Percentiles rank a stretch among this genome's conserved stretches.
Evolutionary conservation across 2,113 vertebrate genomes (phyloP).

Genomic region (Romanogobio albipinnatus): DNA sequence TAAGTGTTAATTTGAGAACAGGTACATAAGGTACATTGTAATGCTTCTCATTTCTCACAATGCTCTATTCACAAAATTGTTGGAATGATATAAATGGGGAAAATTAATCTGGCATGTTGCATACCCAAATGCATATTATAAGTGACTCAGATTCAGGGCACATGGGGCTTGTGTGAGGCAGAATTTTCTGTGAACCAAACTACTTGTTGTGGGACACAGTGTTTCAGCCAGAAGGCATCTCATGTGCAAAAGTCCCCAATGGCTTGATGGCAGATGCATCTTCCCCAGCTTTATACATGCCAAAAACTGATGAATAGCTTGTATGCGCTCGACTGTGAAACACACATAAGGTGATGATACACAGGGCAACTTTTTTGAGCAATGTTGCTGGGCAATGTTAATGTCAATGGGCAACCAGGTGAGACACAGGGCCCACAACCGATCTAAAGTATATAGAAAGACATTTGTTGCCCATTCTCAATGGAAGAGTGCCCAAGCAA

Average conservation of each 20-base stretch:
- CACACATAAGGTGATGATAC: background rate
- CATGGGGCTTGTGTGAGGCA: background rate
- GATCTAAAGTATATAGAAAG: no score
- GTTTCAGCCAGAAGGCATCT: background rate
- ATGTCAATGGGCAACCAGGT: no score
- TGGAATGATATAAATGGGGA: background rate
- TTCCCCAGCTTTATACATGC: background rate
- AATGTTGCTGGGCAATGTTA: no score
- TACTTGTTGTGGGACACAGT: conserved; percentile 1
- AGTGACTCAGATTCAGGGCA: background rate
- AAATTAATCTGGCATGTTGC: background rate
- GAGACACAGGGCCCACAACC: no score
- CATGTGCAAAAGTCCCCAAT: background rate
- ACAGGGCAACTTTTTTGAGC: no score
- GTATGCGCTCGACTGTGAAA: background rate
- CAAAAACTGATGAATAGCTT: conserved; percentile 15
- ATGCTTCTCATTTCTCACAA: background rate
- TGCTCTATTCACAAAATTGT: background rate
- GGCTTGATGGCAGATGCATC: background rate
- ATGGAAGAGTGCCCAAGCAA: no score
- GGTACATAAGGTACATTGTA: no score
- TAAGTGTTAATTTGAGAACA: background rate
- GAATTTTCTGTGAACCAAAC: background rate
- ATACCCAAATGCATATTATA: background rate
- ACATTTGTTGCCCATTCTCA: no score